Base-by-base conservation (phyloP, 2,888 invertebrate species). In the Epinotia ramella region DNA sequence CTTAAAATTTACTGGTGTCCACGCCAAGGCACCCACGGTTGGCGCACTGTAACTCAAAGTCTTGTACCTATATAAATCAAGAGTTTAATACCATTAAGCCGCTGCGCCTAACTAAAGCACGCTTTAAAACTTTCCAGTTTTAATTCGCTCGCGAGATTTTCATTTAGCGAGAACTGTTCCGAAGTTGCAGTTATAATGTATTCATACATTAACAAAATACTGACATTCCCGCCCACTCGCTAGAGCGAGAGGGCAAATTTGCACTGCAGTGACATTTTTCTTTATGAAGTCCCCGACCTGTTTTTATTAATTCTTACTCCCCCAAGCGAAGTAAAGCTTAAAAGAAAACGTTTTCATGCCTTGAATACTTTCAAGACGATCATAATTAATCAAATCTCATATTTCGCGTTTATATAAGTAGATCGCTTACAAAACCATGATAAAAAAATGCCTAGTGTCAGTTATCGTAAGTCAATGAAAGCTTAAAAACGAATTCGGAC, bases 211-310 rank as follows among this genome's bases (percentile, higher is more conserved):
- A 88, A 87, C 87, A 84, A 86, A 86, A 87, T 86, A 87, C 85
- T 87, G 86, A 87, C 84, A 84, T 84, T 81, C 76, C 80, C 83
- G 78, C 80, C 80, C n/a, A n/a, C 53, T 6, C 53, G 53, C 80
- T 75, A 83, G 84, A 88, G 84, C 82, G 87, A 84, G 89, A 87
- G 86, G 84, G 84, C 87, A 87, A 89, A 85, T 90, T 88, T 88
- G 85, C 88, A 86, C 85, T 91, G 89, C 90, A 88, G 89, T 89
- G 88, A 90, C 89, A 91, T 90, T 91, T 90, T 91, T 91, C 91
- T 91, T 91, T 90, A 91, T 90, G 88, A 89, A 89, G 86, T 86
- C 81, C 86, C 80, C 85, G 85, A 85, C 84, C 84, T 88, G 88
- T 89, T 91, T 89, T 91, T 88, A 91, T 91, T 91, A 91, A 91